phyloP scores from a whole-genome alignment of 2,888 invertebrate species.

The Cabera pusaria region DNA sequence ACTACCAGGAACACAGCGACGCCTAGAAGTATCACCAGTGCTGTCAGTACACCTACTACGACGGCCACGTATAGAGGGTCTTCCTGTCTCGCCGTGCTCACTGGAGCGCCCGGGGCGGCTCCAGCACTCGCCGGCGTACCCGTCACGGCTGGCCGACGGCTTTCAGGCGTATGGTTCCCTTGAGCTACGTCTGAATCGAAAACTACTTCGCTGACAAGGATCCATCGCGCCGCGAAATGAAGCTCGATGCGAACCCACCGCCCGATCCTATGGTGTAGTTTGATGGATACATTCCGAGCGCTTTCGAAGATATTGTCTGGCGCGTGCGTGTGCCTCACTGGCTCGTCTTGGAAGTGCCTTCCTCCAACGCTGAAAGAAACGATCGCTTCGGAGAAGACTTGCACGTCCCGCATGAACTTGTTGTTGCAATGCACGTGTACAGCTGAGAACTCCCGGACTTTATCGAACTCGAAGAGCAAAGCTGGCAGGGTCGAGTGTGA shows the following conservation, averaged over 20 bases:
- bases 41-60: conserved; percentile 89
- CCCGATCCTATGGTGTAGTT: conserved; percentile 91
- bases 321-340: conserved; percentile 88
- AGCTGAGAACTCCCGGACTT: conserved; percentile 92
- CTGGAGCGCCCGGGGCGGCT: conserved; percentile 66
- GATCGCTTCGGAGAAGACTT: conserved; percentile 91
- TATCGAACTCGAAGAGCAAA: conserved; percentile 92
- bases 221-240: conserved; percentile 92
- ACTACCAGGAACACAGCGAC: conserved; percentile 89
- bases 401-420: conserved; percentile 92
- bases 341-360: conserved; percentile 89
- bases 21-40: conserved; percentile 88
- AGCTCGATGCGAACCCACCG: conserved; percentile 91
- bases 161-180: conserved; percentile 89
- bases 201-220: conserved; percentile 94
- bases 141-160: conserved; percentile 35
- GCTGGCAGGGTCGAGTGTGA: conserved; percentile 85
- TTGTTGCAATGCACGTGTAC: conserved; percentile 93
- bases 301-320: conserved; percentile 91
- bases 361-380: conserved; percentile 93
- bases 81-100: conserved; percentile 86
- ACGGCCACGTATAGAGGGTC: conserved; percentile 90
- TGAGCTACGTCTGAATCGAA: conserved; percentile 91
- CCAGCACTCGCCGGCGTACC: not conserved
- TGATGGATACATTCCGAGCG: conserved; percentile 91